Evolutionary conservation across 1,140 invertebrate genomes (phyloP), one percentile per base, ranked within the genome.

Genomic region (Penaeus indicus): DNA sequence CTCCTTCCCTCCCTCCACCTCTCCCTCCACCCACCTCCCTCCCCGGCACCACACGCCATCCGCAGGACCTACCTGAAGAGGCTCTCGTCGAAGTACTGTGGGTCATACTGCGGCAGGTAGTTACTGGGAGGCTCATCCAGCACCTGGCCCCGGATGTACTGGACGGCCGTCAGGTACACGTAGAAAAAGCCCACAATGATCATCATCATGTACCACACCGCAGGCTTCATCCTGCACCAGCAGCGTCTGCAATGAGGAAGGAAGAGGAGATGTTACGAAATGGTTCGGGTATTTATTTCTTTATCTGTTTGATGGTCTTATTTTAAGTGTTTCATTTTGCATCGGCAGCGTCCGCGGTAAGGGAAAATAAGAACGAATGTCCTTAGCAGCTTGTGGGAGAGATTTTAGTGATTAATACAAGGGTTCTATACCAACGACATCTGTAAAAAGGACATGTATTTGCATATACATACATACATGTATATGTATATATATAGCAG

Each of bases 161-260:
- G 92, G 61, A 93, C 91, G 54, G 92, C 92, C 19, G 92, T 91
- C 69, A 93, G 86, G 90, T 94, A 93, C 60, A 93, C 90, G 91
- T 93, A 93, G 61, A 94, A 89, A 88, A 93, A 92, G 47, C 92
- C 92, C 21, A 93, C 92, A 42, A 93, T 91, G 18, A 94, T 91
- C 83, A 92, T 92, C 77, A 92, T 93, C 87, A 93, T 90, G 90
- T 93, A 93, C 93, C 93, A 94, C 67, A 92, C 91, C 18, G 93
- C 93, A 19, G 93, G 92, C 91, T 93, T 94, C 93, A 93, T 93
- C 84, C 86, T 92, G 83, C 63, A 90, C 47, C 85, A 91, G 72
- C 80, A 88, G 25, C 83, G 42, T 25, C 77, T 79, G 63, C 19
- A 47, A n/a, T 3, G 38, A 7, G 21, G 80, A 47, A 13, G 27